Evolutionary conservation across 2,888 invertebrate species (phyloP).

Genomic region (Anarsia innoxiella): DNA sequence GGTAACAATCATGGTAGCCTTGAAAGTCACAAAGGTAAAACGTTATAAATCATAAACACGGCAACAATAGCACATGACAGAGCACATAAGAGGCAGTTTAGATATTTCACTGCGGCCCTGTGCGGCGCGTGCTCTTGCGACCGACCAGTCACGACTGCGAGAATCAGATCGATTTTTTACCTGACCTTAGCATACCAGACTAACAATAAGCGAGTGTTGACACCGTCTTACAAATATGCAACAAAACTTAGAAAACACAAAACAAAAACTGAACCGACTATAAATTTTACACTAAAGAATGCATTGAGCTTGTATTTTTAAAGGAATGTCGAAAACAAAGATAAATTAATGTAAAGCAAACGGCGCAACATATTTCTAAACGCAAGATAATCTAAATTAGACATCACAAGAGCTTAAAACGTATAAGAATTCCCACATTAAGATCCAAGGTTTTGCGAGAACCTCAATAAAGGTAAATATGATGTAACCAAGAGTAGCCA

Average conservation of each 20-base stretch:
- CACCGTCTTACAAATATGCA: conserved; percentile 14
- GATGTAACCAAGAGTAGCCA: neutral
- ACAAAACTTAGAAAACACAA: conserved; percentile 1
- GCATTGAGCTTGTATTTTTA: too few species aligned
- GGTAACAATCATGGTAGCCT: conserved; percentile 37
- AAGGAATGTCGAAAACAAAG: conserved; percentile 17
- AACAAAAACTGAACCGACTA: too few species aligned
- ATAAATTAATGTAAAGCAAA: conserved; percentile 35
- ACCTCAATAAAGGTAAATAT: conserved; percentile 2
- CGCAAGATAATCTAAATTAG: conserved; percentile 49
- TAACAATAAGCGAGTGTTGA: conserved; percentile 21
- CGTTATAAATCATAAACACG: conserved; percentile 58
- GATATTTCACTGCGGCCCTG: conserved; percentile 51
- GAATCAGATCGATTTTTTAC: conserved; percentile 55
- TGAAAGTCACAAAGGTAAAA: conserved; percentile 43
- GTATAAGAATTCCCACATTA: conserved; percentile 56
- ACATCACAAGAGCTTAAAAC: conserved; percentile 38
- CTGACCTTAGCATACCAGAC: conserved; percentile 41
- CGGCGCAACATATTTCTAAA: conserved; percentile 36
- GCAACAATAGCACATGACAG: conserved; percentile 62
- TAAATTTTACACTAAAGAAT: too few species aligned
- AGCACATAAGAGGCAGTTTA: conserved; percentile 46
- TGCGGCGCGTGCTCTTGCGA: conserved; percentile 62
- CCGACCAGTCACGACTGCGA: conserved; percentile 57
- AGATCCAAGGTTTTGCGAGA: conserved; percentile 43